Conservation (phyloP, 2,113 vertebrate species). For the Pygoscelis adeliae region DNA sequence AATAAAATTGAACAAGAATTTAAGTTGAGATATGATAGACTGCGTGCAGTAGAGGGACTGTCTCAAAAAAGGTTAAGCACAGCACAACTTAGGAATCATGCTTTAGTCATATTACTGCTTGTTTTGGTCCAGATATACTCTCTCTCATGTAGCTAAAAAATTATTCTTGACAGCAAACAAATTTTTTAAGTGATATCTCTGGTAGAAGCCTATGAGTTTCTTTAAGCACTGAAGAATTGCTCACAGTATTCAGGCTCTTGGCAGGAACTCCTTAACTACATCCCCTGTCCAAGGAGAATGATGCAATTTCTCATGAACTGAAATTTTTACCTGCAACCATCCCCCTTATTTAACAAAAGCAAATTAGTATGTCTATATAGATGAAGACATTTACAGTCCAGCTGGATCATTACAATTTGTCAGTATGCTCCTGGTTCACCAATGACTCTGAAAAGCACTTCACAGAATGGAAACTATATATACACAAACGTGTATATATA, state of each 20-base stretch:
- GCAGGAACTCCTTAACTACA: not conserved
- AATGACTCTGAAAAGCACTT: not conserved
- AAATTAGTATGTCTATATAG: not conserved
- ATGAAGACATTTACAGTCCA: not conserved
- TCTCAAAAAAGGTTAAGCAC: not conserved
- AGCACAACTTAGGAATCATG: not conserved
- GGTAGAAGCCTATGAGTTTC: not conserved
- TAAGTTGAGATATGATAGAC: not conserved
- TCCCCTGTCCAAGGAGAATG: not conserved
- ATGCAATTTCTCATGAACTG: not conserved
- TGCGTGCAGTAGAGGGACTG: not conserved
- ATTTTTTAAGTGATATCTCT: not conserved
- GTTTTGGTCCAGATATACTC: not conserved
- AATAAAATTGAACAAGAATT: not conserved
- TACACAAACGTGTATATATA: not conserved
- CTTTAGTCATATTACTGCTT: not conserved
- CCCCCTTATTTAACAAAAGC: not conserved
- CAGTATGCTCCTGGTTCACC: not conserved
- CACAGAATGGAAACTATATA: not conserved
- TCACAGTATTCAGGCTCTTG: not conserved
- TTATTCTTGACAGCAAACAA: not conserved
- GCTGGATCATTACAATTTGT: not conserved
- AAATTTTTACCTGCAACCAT: not conserved
- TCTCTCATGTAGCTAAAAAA: not conserved
- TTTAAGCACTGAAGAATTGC: not conserved